Percentiles rank a stretch among this genome's conserved stretches.
Evolutionary conservation across 2,797 vertebrate genomes (phyloP).

Genomic region (Sebastes matsubarae): DNA sequence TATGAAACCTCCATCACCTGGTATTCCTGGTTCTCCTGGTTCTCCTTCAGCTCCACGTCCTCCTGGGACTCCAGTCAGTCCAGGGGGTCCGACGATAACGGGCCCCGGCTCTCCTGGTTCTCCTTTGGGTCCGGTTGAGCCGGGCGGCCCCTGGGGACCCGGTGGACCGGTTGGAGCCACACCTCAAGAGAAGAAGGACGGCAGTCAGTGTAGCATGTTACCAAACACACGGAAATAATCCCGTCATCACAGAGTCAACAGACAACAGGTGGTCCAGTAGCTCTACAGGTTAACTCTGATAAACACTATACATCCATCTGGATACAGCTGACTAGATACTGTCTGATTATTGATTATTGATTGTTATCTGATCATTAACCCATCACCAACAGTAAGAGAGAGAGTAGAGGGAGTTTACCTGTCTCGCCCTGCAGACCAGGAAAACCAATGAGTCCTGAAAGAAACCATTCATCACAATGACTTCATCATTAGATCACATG

Average conservation of each 20-base stretch:
- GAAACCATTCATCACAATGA: neutral
- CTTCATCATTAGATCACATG: neutral
- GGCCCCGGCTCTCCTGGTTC: slow-evolving; percentile 60
- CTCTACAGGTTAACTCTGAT: neutral
- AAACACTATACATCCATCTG: neutral
- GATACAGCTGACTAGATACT: neutral
- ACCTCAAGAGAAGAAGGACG: slow-evolving; percentile 36
- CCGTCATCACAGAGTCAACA: neutral
- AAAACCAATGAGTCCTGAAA: slow-evolving; percentile 73
- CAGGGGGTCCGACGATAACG: slow-evolving; percentile 42
- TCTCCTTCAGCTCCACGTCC: slow-evolving; percentile 54
- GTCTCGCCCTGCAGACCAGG: slow-evolving; percentile 64
- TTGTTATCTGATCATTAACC: neutral
- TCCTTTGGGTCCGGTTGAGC: slow-evolving; percentile 65
- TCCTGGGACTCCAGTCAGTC: slow-evolving; percentile 57
- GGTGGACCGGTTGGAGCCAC: slow-evolving; percentile 5
- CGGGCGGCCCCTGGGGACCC: slow-evolving; percentile 61
- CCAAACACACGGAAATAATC: neutral
- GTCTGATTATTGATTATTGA: neutral
- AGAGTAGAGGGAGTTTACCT: slow-evolving; percentile 49
- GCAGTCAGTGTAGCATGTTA: neutral
- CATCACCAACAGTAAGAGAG: neutral
- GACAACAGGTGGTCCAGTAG: neutral
- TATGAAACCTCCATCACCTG: slow-evolving; percentile 40
- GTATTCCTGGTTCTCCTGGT: slow-evolving; percentile 66